Percentiles rank a stretch among this genome's conserved stretches.
These are phyloP conservation scores for Prunella himalayana DNA, from an alignment of 2,113 vertebrate genomes.

Conservation along the genomic window DNA sequence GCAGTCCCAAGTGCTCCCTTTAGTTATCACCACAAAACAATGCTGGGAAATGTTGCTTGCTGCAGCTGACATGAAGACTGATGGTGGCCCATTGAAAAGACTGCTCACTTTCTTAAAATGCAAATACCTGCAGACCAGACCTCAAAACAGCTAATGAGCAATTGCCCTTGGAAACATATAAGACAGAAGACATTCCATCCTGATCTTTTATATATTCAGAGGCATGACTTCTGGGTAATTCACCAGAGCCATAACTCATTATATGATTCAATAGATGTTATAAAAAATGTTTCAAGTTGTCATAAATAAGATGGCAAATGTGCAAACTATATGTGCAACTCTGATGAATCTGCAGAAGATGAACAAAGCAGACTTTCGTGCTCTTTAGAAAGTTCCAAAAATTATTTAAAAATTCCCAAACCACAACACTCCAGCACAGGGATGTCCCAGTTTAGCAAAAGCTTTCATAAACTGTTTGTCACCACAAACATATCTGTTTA, in stretches of 20 bases:
- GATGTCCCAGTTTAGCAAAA: not conserved
- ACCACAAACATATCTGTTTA: not conserved
- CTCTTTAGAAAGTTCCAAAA: not conserved
- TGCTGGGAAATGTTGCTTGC: not conserved
- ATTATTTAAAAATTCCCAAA: not conserved
- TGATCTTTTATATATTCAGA: constrained; percentile 23
- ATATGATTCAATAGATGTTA: constrained; percentile 20
- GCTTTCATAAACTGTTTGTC: not conserved
- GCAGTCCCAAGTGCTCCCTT: not conserved
- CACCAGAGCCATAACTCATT: constrained; percentile 8
- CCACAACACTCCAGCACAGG: not conserved
- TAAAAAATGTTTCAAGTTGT: constrained; percentile 6
- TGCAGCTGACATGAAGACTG: constrained; percentile 15
- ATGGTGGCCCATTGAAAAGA: not conserved
- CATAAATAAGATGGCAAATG: not conserved
- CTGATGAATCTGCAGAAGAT: not conserved
- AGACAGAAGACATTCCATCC: not conserved
- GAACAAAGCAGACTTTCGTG: not conserved
- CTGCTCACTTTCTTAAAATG: not conserved
- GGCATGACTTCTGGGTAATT: not conserved
- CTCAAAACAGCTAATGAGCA: constrained; percentile 12
- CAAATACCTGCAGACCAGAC: constrained; percentile 9
- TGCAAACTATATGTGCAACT: not conserved
- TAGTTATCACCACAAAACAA: not conserved
- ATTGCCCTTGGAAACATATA: not conserved